Base-by-base conservation (phyloP, 1,140 invertebrate species). In the Pseudomyrmex dendroicus region DNA sequence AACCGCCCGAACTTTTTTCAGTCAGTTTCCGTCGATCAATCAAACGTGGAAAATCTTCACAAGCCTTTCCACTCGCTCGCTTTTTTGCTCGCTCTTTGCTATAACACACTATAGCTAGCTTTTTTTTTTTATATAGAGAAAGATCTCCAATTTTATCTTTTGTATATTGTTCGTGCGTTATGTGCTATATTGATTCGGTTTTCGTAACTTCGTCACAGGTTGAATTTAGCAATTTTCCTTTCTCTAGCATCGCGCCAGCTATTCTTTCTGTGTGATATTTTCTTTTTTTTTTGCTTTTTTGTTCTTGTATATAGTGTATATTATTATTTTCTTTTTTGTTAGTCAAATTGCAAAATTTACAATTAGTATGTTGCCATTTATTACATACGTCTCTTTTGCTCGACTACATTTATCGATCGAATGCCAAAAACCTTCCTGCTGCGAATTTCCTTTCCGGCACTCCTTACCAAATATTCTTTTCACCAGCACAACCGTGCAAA, bases 91-190 rank as follows among this genome's bases (percentile, higher is more conserved):
- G 13, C 44, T 10, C 44, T 70, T 80, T 57, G 15, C 20, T 61
- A 13, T 77, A 35, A 35, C 2, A 22, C 35, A 17, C 50, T 25
- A 25, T 25, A 25, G 25, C 25, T 10, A 44, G n/a, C 5, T 22
- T 54, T 52, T 64, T 63, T 63, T 78, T 59, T 70, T 35, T 59
- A 48, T 35, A 50, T 66, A 70, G 72, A 72, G 66, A 80, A 80
- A 59, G 48, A 50, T 44, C 9, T 72, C 22, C 66, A 80, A 80
- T 80, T 80, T 80, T 80, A 72, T 20, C 66, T 80, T 72, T 59
- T 8, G 15, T 10, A 48, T 35, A 61, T 80, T 22, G 22, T 48
- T 20, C 5, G 50, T 64, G 9, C 52, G 17, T 63, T 50, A 74
- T n/a, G 50, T 17, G 44, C 62, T 68, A 68, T 57, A 68, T 57